phyloP scores from a whole-genome alignment of 2,797 vertebrate genomes.

The Hippocampus kuda region DNA sequence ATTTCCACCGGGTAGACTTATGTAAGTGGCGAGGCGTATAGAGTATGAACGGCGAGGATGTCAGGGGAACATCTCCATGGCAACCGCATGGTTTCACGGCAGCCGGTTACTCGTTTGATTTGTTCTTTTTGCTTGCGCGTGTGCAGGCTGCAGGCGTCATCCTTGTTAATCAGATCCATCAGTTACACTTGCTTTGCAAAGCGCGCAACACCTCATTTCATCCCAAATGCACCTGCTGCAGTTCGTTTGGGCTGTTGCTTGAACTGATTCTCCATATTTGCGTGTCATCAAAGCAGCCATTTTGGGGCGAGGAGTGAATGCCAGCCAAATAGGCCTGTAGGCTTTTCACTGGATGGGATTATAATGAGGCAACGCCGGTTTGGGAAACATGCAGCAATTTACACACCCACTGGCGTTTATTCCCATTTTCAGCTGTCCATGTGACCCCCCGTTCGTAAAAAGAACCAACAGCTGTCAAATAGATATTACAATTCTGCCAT shows the following conservation, averaged over 20 bases:
- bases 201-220: slow-evolving; percentile 57
- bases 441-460: not conserved
- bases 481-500: no score
- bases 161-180: slow-evolving; percentile 58
- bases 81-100: not conserved
- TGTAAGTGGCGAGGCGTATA: slow-evolving; percentile 29
- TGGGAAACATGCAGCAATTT: not conserved
- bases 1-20: slow-evolving; percentile 32
- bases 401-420: not conserved
- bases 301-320: not conserved
- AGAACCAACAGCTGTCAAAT: no score
- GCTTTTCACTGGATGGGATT: not conserved
- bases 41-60: slow-evolving; percentile 20
- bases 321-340: not conserved
- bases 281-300: slow-evolving; percentile 4
- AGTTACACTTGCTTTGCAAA: slow-evolving; percentile 54
- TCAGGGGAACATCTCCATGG: not conserved
- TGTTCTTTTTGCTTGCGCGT: slow-evolving; percentile 11
- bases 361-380: not conserved
- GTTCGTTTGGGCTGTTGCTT: slow-evolving; percentile 36
- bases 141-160: slow-evolving; percentile 48
- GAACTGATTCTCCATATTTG: slow-evolving; percentile 45
- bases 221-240: slow-evolving; percentile 59
- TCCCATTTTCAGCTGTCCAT: slow-evolving; percentile 2
- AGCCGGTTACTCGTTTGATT: not conserved